These are phyloP conservation scores for Hydrophis major DNA, from an alignment of 2,797 vertebrate genomes.

Conservation along the genomic window DNA sequence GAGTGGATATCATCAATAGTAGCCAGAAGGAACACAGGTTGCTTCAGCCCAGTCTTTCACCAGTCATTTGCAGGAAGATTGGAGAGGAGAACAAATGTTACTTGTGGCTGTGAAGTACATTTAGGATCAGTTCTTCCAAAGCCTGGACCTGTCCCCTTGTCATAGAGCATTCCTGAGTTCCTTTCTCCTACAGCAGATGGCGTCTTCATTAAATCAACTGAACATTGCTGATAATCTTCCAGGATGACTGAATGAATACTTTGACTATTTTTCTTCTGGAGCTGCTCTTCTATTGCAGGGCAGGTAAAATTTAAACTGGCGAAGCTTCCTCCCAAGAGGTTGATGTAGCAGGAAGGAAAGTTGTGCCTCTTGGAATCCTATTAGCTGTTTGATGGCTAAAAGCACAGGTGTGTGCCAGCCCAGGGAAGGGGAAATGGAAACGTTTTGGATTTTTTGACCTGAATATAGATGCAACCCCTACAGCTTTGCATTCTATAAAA, in stretches of 20 bases:
- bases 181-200: constrained; percentile 56
- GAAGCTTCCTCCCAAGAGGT: no score
- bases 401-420: background rate
- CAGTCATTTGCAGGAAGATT: no score
- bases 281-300: background rate
- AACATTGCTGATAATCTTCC: background rate
- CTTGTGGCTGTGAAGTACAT: background rate
- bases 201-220: constrained; percentile 37
- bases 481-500: background rate
- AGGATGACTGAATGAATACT: accelerated
- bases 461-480: background rate
- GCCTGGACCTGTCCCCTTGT: background rate
- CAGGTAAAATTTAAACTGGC: background rate
- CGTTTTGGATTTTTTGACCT: constrained; percentile 1
- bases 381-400: background rate
- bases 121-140: background rate
- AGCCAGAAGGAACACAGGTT: background rate
- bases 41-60: background rate
- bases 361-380: background rate
- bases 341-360: background rate
- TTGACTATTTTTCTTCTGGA: constrained; percentile 2
- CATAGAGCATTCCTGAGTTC: background rate
- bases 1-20: background rate
- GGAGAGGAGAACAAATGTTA: background rate
- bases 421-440: background rate